These are phyloP conservation scores for Paedocypris micromegethes DNA, from an alignment of 2,797 vertebrate genomes.

Conservation along the genomic window DNA sequence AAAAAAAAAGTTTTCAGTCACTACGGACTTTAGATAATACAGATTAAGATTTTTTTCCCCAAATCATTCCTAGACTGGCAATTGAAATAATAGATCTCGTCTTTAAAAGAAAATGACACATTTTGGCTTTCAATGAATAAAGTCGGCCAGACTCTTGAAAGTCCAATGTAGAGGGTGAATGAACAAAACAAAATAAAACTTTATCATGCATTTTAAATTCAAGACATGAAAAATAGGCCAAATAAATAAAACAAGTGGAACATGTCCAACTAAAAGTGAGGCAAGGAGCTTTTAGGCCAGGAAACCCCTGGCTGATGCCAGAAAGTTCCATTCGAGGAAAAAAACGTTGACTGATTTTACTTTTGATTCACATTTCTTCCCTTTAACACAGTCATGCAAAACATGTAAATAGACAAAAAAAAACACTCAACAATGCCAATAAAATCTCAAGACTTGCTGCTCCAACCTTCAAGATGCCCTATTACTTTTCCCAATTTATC, in stretches of 20 bases:
- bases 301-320: conserved; percentile 59
- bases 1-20: no score
- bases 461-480: conserved; percentile 70
- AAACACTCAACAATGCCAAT: no score
- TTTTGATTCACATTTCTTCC: conserved; percentile 68
- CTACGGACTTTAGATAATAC: no score
- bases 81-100: conserved; percentile 62
- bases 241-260: conserved; percentile 64
- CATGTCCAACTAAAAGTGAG: conserved; percentile 66
- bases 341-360: conserved; percentile 70
- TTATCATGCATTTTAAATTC: conserved; percentile 72
- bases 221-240: conserved; percentile 66
- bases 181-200: conserved; percentile 68
- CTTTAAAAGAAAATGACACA: conserved; percentile 54
- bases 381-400: conserved; percentile 56
- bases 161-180: conserved; percentile 65
- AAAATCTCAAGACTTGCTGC: conserved; percentile 44
- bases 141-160: conserved; percentile 44
- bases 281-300: conserved; percentile 64
- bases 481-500: conserved; percentile 61
- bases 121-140: conserved; percentile 48
- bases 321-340: conserved; percentile 67
- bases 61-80: no score
- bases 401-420: no score
- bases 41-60: no score